These are phyloP conservation scores for Tetanocera ferruginea DNA, from an alignment of 2,888 invertebrate species.

Conservation along the genomic window DNA sequence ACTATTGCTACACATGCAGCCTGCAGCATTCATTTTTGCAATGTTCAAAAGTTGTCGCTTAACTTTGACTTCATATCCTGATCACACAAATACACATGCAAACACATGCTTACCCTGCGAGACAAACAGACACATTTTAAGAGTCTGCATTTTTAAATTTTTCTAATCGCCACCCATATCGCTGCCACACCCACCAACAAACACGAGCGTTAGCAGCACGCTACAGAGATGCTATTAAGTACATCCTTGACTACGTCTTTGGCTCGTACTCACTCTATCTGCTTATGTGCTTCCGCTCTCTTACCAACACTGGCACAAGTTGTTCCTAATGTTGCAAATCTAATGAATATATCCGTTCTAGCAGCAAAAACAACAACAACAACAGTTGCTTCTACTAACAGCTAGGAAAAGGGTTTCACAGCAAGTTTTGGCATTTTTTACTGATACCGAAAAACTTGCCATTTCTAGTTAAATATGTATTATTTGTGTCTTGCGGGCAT, in stretches of 20 bases:
- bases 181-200: background rate
- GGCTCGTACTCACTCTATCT: background rate
- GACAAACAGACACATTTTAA: no score
- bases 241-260: background rate
- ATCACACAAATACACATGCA: background rate
- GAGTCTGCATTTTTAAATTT: no score
- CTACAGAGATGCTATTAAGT: background rate
- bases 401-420: background rate
- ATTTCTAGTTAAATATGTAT: background rate
- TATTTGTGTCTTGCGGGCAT: background rate
- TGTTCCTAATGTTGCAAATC: background rate
- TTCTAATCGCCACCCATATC: background rate
- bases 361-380: constrained; percentile 15
- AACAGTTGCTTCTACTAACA: background rate
- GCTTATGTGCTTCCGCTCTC: background rate
- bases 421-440: background rate
- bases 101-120: no score
- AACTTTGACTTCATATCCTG: background rate
- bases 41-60: constrained; percentile 29
- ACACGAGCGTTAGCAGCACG: background rate
- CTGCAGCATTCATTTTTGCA: constrained; percentile 20
- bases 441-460: background rate
- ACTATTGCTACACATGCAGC: constrained; percentile 26
- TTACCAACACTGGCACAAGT: background rate
- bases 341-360: constrained; percentile 2